Percentiles rank a stretch among this genome's conserved stretches.
These are phyloP conservation scores for Ceuthmochares aereus DNA, from an alignment of 2,113 vertebrate genomes.

Conservation along the genomic window DNA sequence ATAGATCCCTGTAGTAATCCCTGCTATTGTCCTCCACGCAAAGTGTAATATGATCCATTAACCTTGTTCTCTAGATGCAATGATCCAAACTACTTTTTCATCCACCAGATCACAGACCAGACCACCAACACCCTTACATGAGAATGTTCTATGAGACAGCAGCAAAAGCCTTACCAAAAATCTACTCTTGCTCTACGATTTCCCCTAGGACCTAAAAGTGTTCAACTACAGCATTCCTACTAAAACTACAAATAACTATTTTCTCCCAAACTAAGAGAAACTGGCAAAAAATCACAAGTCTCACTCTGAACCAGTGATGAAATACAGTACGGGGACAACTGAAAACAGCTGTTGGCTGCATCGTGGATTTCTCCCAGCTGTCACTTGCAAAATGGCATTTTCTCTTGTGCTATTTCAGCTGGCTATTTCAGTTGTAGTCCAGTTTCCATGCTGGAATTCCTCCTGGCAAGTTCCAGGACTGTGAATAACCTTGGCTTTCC, in stretches of 20 bases:
- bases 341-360: conserved; percentile 17
- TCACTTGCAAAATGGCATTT: background rate
- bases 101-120: background rate
- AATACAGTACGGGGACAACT: background rate
- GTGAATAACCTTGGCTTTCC: background rate
- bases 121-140: background rate
- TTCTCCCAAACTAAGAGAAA: background rate
- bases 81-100: background rate
- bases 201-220: background rate
- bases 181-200: background rate
- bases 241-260: background rate
- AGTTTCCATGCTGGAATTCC: background rate
- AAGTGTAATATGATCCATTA: background rate
- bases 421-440: background rate
- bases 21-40: background rate
- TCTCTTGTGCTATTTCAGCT: background rate
- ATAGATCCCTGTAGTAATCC: background rate
- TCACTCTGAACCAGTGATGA: background rate
- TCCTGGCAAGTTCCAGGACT: background rate
- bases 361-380: conserved; percentile 5
- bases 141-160: background rate
- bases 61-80: background rate
- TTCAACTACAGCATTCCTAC: background rate
- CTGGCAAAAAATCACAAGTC: background rate
- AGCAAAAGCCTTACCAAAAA: background rate